These are phyloP conservation scores for Meloidogyne floridensis DNA, from an alignment of 1,140 invertebrate genomes.

Conservation along the genomic window DNA sequence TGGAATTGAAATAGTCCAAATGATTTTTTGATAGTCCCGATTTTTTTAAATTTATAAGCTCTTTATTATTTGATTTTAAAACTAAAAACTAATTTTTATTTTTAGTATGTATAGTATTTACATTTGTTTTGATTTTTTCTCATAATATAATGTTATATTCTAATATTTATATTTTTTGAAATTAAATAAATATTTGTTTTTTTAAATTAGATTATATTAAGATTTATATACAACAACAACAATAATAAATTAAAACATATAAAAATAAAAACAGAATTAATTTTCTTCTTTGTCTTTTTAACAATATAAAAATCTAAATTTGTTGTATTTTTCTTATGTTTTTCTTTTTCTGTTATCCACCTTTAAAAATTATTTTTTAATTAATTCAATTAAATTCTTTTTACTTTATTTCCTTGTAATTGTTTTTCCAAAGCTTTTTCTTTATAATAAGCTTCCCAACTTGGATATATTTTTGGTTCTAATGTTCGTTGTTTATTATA, in stretches of 20 bases:
- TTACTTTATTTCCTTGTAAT: slow-evolving; percentile 10
- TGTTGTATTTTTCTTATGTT: neutral
- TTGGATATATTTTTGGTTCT: slow-evolving; percentile 6
- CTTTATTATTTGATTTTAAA: too few species aligned
- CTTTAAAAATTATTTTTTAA: neutral
- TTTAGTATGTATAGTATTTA: too few species aligned
- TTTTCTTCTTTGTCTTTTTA: neutral
- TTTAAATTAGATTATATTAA: too few species aligned
- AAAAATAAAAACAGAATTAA: neutral
- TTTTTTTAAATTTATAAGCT: too few species aligned
- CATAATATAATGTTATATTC: too few species aligned
- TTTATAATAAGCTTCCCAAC: slow-evolving; percentile 9
- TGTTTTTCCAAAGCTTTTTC: neutral
- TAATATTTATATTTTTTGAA: too few species aligned
- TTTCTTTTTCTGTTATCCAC: neutral
- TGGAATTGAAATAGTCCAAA: too few species aligned
- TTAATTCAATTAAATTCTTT: neutral
- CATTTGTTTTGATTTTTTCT: too few species aligned
- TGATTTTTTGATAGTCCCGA: too few species aligned
- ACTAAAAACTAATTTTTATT: too few species aligned
- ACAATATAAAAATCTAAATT: neutral
- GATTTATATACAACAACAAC: neutral
- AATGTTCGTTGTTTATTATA: slow-evolving; percentile 4
- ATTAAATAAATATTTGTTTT: too few species aligned
- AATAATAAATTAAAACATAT: neutral